Evolutionary conservation across 1,140 invertebrate genomes (phyloP).

Genomic region (Myzus persicae): DNA sequence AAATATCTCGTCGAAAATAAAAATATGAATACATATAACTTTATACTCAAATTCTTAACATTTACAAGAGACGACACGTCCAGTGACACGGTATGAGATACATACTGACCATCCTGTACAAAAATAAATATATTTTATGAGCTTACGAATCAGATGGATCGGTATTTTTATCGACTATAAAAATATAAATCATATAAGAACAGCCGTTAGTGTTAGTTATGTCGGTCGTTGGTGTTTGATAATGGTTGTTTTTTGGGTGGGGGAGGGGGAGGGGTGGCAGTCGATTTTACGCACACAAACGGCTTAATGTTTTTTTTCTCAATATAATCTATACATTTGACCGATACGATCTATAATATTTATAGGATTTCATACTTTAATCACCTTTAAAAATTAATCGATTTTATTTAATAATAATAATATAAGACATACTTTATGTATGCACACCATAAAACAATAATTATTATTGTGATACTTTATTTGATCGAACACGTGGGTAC

Average conservation of each 20-base stretch:
- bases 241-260: too few relatives aligned
- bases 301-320: constrained; percentile 7
- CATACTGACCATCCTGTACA: not conserved
- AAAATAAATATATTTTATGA: constrained; percentile 16
- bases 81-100: not conserved
- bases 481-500: not conserved
- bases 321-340: not conserved
- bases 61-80: not conserved
- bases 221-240: not conserved
- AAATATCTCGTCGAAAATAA: too few relatives aligned
- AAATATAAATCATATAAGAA: constrained; percentile 20
- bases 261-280: too few relatives aligned
- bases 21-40: not conserved
- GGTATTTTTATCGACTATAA: constrained; percentile 7
- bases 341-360: not conserved
- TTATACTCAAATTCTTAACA: not conserved
- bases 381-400: not conserved
- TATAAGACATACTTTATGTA: not conserved
- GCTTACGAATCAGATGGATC: not conserved
- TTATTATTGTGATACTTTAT: not conserved
- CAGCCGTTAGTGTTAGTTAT: not conserved
- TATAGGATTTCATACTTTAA: not conserved
- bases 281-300: not conserved
- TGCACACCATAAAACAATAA: not conserved
- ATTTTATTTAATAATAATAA: not conserved